Evolutionary conservation across 2,797 vertebrate genomes (phyloP), one percentile per base, ranked within the genome.

Genomic region (Syngnathus acus): DNA sequence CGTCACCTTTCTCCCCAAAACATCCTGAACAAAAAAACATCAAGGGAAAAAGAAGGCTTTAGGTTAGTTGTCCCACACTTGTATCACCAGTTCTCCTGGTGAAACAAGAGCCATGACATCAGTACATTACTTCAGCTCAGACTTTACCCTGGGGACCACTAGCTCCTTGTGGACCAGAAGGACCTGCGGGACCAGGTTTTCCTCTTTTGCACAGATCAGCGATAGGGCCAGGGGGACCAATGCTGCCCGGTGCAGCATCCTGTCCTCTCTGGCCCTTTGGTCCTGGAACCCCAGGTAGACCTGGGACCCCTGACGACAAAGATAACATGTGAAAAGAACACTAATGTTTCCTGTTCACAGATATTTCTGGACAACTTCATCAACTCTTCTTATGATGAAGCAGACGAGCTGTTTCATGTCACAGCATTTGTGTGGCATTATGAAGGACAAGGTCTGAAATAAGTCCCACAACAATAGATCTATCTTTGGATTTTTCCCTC

Each of bases 1-100:
- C 7, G 0, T 62, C 74, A 21, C 91, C 90, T 58, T 88, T 90
- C 47, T 82, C 72, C n/a, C 90, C 91, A 6, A 0, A 0, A 65
- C 5, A 77, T 43, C 90, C 91, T 92, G 64, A 71, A 57, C 9
- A 70, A 6, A 70, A 5, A 58, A 64, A 72, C 1, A 47, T 14
- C 0, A n/a, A 6, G 47, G 26, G 3, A 10, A 65, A 13, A 42
- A 11, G 1, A 11, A 47, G 7, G 26, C 32, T 37, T n/a, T 19
- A 50, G 32, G 9, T 51, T 16, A 7, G 19, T 5, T n/a, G 32
- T 32, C 45, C 7, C 23, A 10, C 13, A 37, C 23, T 9, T 10
- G 13, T 17, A 64, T 10, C 40, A 26, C 45, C 4, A 57, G 11
- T 32, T 32, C 10, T 37, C 55, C 45, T 17, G 42, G 10, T 64